These are phyloP conservation scores for Zaprionus lachaisei DNA, from an alignment of 1,140 invertebrate genomes.

Conservation along the genomic window DNA sequence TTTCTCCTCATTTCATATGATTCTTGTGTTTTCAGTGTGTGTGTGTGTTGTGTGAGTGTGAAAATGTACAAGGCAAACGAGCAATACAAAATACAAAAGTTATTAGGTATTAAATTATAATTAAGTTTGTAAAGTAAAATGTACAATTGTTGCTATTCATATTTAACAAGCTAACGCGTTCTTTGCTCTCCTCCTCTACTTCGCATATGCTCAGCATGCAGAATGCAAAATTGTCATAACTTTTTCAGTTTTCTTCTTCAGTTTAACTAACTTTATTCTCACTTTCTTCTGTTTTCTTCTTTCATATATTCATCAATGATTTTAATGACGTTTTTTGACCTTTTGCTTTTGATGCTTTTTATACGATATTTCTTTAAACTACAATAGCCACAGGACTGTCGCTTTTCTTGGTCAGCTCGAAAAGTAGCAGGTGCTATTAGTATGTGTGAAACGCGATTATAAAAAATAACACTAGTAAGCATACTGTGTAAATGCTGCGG, in stretches of 20 bases:
- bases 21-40: constrained; percentile 18
- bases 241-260: constrained; percentile 44
- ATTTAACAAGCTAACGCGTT: constrained; percentile 78
- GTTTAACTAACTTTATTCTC: constrained; percentile 15
- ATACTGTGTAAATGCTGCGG: constrained; percentile 27
- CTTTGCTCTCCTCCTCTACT: constrained; percentile 31
- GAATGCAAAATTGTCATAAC: constrained; percentile 74
- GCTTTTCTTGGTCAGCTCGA: constrained; percentile 68
- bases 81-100: constrained; percentile 66
- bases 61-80: constrained; percentile 81
- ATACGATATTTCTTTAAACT: constrained; percentile 17
- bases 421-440: constrained; percentile 65
- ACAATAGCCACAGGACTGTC: constrained; percentile 41
- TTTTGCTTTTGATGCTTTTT: no score
- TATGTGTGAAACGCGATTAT: constrained; percentile 40
- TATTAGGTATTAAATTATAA: constrained; percentile 68
- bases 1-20: constrained; percentile 27
- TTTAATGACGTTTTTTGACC: constrained; percentile 44
- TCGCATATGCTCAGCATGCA: constrained; percentile 54
- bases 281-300: constrained; percentile 34
- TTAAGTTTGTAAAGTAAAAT: constrained; percentile 74
- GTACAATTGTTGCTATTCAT: constrained; percentile 78
- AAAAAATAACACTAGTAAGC: constrained; percentile 58
- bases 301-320: constrained; percentile 60
- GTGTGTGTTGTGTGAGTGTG: constrained; percentile 40